Base-by-base conservation (phyloP, 2,113 vertebrate genomes). In the Anguilla rostrata region DNA sequence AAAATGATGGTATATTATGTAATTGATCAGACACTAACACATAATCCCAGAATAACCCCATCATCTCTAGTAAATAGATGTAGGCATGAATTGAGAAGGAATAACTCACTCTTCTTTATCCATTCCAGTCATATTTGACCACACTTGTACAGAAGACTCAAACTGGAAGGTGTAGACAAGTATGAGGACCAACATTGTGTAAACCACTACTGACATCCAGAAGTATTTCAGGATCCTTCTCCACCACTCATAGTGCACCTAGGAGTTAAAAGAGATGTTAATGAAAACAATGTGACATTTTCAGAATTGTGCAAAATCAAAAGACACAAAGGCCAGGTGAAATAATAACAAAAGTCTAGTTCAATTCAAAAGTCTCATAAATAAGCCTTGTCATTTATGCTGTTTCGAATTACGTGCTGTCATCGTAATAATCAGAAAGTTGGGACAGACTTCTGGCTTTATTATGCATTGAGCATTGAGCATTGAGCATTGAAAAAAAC, bases 181-280 rank as follows among this genome's bases (percentile, higher is more conserved):
- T 66, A 96, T 96, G 89, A 99, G 97, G 88, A 99, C 98, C 92
- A 99, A 88, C 98, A 99, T 99, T 0, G 98, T 99, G 92, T 99
- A 99, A 90, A 99, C 95, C 88, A 99, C 98, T 86, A 99, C 98
- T 0, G 98, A 98, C 97, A 99, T 99, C 98, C 98, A 99, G 93
- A 99, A 99, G 90, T 99, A 99, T 87, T 99, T 99, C 82, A 99
- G 95, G 89, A 98, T 97, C 92, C 90, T 95, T 63, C 98, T 95
- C 98, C 98, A 99, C 96, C 96, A 98, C 87, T 99, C 98, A 34
- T 97, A 99, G 91, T 99, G 98, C 40, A 99, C 98, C 98, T 99
- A 90, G 43, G 83, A 56, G 41, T 22, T 78, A 86, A 84, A 78
- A 88, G 7, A 85, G 14, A 18, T 18, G n/a, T 26, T 26, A 26